Evolutionary conservation across 2,888 invertebrate species (phyloP).

Genomic region (Bombyx huttoni): DNA sequence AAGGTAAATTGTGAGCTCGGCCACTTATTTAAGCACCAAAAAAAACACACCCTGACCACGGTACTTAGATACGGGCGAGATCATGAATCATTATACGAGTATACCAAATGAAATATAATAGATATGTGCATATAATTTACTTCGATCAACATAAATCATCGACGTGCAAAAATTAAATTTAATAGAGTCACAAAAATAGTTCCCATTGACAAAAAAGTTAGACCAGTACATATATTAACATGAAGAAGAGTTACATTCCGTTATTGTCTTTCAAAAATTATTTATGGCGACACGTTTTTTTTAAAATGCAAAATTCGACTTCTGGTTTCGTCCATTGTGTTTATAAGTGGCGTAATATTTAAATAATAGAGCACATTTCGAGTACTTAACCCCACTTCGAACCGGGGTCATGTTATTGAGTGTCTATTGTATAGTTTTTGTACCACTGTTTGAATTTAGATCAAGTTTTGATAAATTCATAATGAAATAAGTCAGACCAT

Average conservation of each 20-base stretch:
- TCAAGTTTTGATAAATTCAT: neutral
- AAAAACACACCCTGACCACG: too few relatives aligned
- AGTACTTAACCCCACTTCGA: neutral
- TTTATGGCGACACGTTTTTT: neutral
- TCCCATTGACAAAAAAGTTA: neutral
- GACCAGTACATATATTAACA: neutral
- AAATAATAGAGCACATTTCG: conserved; percentile 3
- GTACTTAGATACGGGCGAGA: too few relatives aligned
- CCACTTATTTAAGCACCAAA: too few relatives aligned
- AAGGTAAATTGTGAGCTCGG: too few relatives aligned
- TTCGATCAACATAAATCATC: too few relatives aligned
- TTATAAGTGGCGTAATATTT: conserved; percentile 6
- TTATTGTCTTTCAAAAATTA: neutral
- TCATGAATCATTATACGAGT: too few relatives aligned
- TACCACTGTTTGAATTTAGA: neutral
- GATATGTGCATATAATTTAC: too few relatives aligned
- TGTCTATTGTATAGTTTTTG: neutral
- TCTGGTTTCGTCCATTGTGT: conserved; percentile 4
- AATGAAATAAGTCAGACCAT: neutral
- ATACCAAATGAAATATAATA: too few relatives aligned
- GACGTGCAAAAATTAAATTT: too few relatives aligned
- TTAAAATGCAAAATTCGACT: conserved; percentile 4
- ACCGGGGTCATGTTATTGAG: neutral
- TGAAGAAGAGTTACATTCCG: neutral
- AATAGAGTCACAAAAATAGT: neutral